Evolutionary conservation across 2,113 vertebrate species (phyloP).

Genomic region (Xenopus tropicalis): UCB_Xtro_10.0 CM004446.2:21895001-21895500

Average conservation of each 20-base stretch:
- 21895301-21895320: slow-evolving; percentile 2
- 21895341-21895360: slow-evolving; percentile 16
- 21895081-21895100: slow-evolving; percentile 38
- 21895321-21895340: slow-evolving; percentile 27
- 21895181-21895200: slow-evolving; percentile 36
- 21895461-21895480: slow-evolving; percentile 20
- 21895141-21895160: slow-evolving; percentile 44
- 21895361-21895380: slow-evolving; percentile 21
- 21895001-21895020: slow-evolving; percentile 20
- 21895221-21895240: slow-evolving; percentile 37
- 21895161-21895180: slow-evolving; percentile 39
- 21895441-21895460: slow-evolving; percentile 29
- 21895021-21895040: slow-evolving; percentile 33
- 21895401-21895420: slow-evolving; percentile 35
- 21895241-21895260: slow-evolving; percentile 44
- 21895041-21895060: slow-evolving; percentile 27
- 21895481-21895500: slow-evolving; percentile 28
- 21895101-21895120: slow-evolving; percentile 35
- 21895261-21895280: slow-evolving; percentile 15
- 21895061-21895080: slow-evolving; percentile 36
- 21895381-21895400: slow-evolving; percentile 34
- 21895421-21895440: slow-evolving; percentile 31
- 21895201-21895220: slow-evolving; percentile 42
- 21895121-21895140: slow-evolving; percentile 43
- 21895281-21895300: background rate